Base-by-base conservation (phyloP, 2,888 invertebrate genomes). In the Laspeyria flexula region DNA sequence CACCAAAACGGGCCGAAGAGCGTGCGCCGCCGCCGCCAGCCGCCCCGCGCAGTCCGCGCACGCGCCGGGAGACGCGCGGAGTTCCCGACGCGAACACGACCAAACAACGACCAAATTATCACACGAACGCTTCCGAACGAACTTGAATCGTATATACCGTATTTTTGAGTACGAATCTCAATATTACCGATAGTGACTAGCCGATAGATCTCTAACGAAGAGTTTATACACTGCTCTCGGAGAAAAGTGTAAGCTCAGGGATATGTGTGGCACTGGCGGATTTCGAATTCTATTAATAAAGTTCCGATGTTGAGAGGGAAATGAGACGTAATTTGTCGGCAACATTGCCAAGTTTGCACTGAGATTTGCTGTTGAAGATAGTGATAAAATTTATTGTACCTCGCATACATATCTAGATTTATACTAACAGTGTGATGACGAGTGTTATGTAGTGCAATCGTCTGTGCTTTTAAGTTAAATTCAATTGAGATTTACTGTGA, bases 291-390 rank as follows among this genome's bases (percentile, higher is more conserved):
- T 89, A 88, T 85, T 84, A 77, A 86, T 88, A 88, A 80, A 75
- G 66, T 72, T 66, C 65, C 75, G 79, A 75, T 70, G 75, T 77
- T 76, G 76, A 77, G 80, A 79, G 78, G 75, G 79, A 81, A 86
- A 83, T 81, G 77, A 77, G 79, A 78, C 86, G 84, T 85, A 85
- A 83, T 83, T 86, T 76, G 76, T 71, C 72, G 60, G 74, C 75
- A 75, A 77, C 75, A 85, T 83, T 85, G 86, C 84, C 87, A 88
- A 87, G 86, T 90, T 88, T 88, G 85, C 84, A 74, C 68, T 81
- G 79, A 79, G 85, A 87, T 88, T 88, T 77, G 75, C 78, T 63
- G 61, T 73, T 71, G 68, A 75, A 72, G 73, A 70, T 75, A 73
- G 80, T 83, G 85, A 86, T 86, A 86, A 78, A 77, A 77, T 85